Base-by-base conservation (phyloP, 1,140 invertebrate species). In the Pseudomyrmex concolor region DNA sequence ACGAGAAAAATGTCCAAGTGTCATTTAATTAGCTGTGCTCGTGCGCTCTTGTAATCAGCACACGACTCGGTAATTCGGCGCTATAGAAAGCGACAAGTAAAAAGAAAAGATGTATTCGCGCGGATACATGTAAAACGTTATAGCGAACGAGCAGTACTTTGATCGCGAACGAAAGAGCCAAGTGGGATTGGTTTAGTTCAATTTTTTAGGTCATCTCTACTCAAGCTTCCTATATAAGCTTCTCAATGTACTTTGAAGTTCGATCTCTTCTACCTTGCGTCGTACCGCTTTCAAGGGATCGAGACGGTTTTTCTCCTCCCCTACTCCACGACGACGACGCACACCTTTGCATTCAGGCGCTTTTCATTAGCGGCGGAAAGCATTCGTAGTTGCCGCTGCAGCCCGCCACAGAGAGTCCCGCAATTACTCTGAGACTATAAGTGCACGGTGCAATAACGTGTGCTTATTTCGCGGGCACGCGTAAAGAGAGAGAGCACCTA, bases 311-410 rank as follows among this genome's bases (percentile, higher is more conserved):
- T 34, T 34, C 34, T 7, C 19, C 51, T 78, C 71, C 50, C 77
- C 70, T 15, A 13, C 5, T 7, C 15, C 15, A 15, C 25, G 2
- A 45, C 25, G 34, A 51, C 63, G 9, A 43, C 81, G 67, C 82
- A 76, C 62, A 85, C 62, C 78, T 78, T 70, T 73, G 34, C 57
- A 57, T 64, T 64, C 60, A 60, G 43, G 5, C 25, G 72, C 83
- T 86, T 88, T 88, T 88, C 87, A 88, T 88, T 85, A 88, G 17
- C 62, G 25, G 60, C 76, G 68, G 85, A 88, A 88, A 88, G 77
- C 86, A 78, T 74, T 80, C 83, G 70, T 43, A 67, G 66, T 15
- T 7, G 13, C 43, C 84, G 45, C 50, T 34, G 34, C 34, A 34
- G 5, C 34, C 34, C 34, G 22, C 43, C 64, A 70, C 43, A 78